These are phyloP conservation scores for Papilio helenus DNA, from an alignment of 1,140 invertebrate species.

Conservation along the genomic window DNA sequence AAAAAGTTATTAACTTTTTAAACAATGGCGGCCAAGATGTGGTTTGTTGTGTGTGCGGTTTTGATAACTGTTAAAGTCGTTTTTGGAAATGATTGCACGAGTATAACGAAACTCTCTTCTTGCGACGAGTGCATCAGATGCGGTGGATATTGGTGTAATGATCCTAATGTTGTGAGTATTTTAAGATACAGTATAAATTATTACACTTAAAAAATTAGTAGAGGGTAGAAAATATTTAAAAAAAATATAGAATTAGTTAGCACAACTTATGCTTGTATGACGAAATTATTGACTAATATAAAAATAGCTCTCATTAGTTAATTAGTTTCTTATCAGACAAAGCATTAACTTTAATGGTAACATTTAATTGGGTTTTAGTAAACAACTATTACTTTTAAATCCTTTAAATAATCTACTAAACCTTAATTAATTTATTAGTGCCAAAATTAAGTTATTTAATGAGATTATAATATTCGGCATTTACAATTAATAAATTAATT, in stretches of 20 bases:
- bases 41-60: conserved; percentile 60
- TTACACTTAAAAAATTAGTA: background rate
- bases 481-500: no score
- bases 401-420: background rate
- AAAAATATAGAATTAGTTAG: no score
- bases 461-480: no score
- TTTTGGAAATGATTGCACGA: conserved; percentile 58
- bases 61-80: conserved; percentile 51
- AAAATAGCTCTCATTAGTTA: conserved; percentile 4
- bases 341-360: background rate
- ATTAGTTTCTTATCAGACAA: background rate
- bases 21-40: conserved; percentile 60
- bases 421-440: background rate
- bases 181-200: background rate
- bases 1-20: conserved; percentile 19
- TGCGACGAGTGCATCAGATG: conserved; percentile 73
- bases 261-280: background rate
- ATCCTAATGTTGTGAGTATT: conserved; percentile 56
- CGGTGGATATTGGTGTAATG: conserved; percentile 68
- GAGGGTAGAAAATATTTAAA: conserved; percentile 17
- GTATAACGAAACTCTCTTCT: conserved; percentile 50
- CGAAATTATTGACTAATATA: background rate
- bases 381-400: background rate
- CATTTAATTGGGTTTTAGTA: background rate
- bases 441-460: no score